A percentile compares a stretch with the other conserved stretches of the same genome.
Evolutionary conservation across 2,113 vertebrate genomes (phyloP).

Genomic region (Ovibos moschatus): DNA sequence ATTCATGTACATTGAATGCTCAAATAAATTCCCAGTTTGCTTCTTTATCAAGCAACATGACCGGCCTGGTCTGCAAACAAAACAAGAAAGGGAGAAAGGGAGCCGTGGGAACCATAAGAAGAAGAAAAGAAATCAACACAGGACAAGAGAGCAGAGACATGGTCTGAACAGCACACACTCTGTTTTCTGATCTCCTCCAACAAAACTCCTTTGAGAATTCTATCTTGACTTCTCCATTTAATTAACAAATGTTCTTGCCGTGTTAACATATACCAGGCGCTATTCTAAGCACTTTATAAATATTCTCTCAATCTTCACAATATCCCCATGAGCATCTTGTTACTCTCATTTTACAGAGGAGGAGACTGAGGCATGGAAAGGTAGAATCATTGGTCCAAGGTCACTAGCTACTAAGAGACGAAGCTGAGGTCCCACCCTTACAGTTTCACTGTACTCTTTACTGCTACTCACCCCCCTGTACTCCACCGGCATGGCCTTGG

Average conservation of each 20-base stretch:
- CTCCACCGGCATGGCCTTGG: neutral
- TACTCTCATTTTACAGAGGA: neutral
- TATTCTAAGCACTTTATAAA: constrained; percentile 5
- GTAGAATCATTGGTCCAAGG: neutral
- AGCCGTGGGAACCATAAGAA: neutral
- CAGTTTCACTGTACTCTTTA: neutral
- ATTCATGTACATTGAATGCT: neutral
- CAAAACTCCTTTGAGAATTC: neutral
- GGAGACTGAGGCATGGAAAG: neutral
- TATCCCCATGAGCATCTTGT: neutral
- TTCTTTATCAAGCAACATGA: neutral
- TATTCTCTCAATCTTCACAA: neutral
- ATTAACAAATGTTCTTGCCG: neutral
- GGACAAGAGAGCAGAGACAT: neutral
- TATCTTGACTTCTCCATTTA: neutral
- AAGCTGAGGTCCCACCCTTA: neutral
- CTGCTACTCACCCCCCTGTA: neutral
- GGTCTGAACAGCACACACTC: neutral
- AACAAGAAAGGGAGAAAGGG: neutral
- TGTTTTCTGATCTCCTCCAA: neutral
- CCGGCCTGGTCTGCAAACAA: neutral
- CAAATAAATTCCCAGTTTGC: neutral
- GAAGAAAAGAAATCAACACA: neutral
- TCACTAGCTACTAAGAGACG: neutral
- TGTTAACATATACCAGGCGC: neutral